Percentiles rank a stretch among this genome's conserved stretches.
phyloP scores from a whole-genome alignment of 2,797 vertebrate genomes.

The Sylvia borin region DNA sequence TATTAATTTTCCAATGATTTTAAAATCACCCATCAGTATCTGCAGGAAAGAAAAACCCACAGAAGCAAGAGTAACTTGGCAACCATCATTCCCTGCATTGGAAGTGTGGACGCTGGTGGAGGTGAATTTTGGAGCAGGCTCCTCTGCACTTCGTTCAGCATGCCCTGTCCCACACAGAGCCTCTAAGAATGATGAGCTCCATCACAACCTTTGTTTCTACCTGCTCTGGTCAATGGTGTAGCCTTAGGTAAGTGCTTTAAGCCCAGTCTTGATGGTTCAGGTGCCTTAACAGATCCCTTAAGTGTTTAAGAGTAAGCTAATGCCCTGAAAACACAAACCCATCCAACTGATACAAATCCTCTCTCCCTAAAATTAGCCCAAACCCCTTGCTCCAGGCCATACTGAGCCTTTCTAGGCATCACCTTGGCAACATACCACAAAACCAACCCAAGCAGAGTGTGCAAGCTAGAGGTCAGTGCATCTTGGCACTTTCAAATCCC shows the following conservation, averaged over 20 bases:
- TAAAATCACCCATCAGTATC: background rate
- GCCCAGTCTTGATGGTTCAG: background rate
- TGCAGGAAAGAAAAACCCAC: background rate
- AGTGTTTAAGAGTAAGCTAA: background rate
- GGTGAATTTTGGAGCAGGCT: background rate
- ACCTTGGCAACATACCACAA: background rate
- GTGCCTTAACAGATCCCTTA: background rate
- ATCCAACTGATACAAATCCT: background rate
- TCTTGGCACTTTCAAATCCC: background rate
- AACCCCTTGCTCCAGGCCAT: background rate
- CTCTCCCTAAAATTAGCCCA: background rate
- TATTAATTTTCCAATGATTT: background rate
- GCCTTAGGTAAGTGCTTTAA: background rate
- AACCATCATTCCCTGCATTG: fast-evolving
- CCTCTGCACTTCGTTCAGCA: background rate
- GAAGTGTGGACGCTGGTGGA: background rate
- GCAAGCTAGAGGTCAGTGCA: background rate
- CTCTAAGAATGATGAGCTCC: background rate
- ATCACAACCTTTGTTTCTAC: background rate
- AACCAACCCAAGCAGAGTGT: background rate
- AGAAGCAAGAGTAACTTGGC: background rate
- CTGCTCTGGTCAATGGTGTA: background rate
- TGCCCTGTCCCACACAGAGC: background rate
- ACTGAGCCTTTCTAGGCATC: background rate
- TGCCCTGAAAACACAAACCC: background rate